Percentiles rank a stretch among this genome's conserved stretches.
Evolutionary conservation across 37 sponge, comb jelly and placozoan species (phyloP).

Genomic region (Mnemiopsis leidyi): DNA sequence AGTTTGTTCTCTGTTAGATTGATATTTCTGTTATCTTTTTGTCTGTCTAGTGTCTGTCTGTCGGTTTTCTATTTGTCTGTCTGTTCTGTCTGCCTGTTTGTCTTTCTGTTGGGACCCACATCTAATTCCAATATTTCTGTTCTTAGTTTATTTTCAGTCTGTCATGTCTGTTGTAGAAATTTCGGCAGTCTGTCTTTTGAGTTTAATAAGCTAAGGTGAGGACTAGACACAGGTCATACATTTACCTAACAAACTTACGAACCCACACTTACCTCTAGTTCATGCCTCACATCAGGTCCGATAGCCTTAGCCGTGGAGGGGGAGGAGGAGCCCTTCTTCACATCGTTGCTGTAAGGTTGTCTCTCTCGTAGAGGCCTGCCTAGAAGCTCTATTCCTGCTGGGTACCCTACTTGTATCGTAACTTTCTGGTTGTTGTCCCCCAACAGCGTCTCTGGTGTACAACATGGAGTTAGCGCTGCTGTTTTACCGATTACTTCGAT

Average conservation of each 20-base stretch:
- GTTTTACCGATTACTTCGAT: no score
- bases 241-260: not conserved
- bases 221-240: not conserved
- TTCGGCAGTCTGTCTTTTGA: no score
- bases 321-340: not conserved
- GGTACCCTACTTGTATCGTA: not conserved
- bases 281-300: constrained; percentile 7
- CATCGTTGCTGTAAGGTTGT: constrained; percentile 43
- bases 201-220: no score
- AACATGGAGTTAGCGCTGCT: no score
- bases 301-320: not conserved
- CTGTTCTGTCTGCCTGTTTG: not conserved
- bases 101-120: no score
- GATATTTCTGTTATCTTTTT: no score
- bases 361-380: constrained; percentile 26
- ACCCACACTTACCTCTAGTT: not conserved
- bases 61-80: not conserved
- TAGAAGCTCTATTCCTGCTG: not conserved
- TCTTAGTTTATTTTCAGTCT: not conserved
- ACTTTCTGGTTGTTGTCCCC: not conserved
- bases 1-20: not conserved
- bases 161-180: no score
- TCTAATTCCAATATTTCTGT: no score
- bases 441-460: not conserved
- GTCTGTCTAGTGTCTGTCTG: not conserved